A percentile compares a stretch with the other conserved stretches of the same genome.
phyloP scores from a whole-genome alignment of 2,113 vertebrate genomes.

The Cinclus mexicanus region DNA sequence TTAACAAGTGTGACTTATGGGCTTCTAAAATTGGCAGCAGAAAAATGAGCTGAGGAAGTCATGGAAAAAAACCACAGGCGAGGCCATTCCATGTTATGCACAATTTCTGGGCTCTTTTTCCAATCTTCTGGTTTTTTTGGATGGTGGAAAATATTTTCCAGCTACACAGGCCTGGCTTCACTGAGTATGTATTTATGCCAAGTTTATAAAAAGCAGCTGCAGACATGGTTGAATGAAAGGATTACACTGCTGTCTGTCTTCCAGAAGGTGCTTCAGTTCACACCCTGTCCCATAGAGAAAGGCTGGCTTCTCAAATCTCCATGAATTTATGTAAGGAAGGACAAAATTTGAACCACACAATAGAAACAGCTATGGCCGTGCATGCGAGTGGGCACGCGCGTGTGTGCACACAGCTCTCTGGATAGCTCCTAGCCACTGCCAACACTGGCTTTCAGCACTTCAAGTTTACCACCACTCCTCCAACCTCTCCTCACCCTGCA shows the following conservation, averaged over 20 bases:
- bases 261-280: constrained; percentile 75
- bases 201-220: constrained; percentile 83
- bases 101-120: constrained; percentile 77
- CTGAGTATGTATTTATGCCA: constrained; percentile 73
- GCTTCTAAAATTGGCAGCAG: constrained; percentile 79
- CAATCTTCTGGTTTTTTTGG: constrained; percentile 76
- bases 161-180: constrained; percentile 80
- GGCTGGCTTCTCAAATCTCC: constrained; percentile 1
- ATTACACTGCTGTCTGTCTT: constrained; percentile 81
- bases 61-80: constrained; percentile 74
- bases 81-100: constrained; percentile 68
- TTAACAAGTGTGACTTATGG: constrained; percentile 77
- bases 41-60: constrained; percentile 76
- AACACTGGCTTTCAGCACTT: background rate
- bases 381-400: background rate
- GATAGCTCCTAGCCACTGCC: background rate
- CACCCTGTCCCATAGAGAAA: constrained; percentile 47
- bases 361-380: background rate
- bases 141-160: constrained; percentile 83
- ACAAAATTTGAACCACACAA: background rate
- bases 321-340: background rate
- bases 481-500: background rate
- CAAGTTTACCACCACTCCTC: background rate
- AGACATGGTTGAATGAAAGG: constrained; percentile 82
- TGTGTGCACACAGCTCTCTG: background rate